phyloP scores from a whole-genome alignment of 2,113 vertebrate genomes.

The Heterochromis multidens region DNA sequence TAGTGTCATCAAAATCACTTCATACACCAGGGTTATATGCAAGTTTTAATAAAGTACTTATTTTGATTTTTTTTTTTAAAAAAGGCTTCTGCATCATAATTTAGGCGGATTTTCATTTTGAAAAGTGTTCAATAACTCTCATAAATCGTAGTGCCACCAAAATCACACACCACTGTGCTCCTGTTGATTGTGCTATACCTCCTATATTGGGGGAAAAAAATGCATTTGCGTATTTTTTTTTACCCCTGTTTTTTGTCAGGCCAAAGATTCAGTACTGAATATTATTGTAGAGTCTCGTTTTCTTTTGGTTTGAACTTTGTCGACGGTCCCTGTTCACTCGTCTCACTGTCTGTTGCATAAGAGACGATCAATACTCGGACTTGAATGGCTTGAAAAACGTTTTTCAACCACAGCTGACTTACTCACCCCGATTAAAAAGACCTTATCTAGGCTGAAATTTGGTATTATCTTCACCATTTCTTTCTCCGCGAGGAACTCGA shows the following conservation, averaged over 20 bases:
- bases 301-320: too few relatives aligned
- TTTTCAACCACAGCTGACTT: background rate
- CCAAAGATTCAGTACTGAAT: background rate
- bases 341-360: too few relatives aligned
- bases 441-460: conserved; percentile 92
- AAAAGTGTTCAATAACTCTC: background rate
- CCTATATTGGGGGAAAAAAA: too few relatives aligned
- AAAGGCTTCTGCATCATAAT: too few relatives aligned
- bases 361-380: too few relatives aligned
- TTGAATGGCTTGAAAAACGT: too few relatives aligned
- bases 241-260: background rate
- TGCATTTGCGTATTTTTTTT: too few relatives aligned
- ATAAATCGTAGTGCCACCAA: background rate
- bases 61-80: background rate
- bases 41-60: too few relatives aligned
- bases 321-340: too few relatives aligned
- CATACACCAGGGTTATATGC: background rate
- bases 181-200: background rate
- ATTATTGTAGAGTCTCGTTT: background rate
- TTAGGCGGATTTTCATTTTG: too few relatives aligned
- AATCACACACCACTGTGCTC: background rate
- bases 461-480: conserved; percentile 90
- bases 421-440: conserved; percentile 91
- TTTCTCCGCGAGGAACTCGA: conserved; percentile 93
- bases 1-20: background rate